Evolutionary conservation across 2,113 vertebrate genomes (phyloP).

Genomic region (Brachypodius melanocephalos): DNA sequence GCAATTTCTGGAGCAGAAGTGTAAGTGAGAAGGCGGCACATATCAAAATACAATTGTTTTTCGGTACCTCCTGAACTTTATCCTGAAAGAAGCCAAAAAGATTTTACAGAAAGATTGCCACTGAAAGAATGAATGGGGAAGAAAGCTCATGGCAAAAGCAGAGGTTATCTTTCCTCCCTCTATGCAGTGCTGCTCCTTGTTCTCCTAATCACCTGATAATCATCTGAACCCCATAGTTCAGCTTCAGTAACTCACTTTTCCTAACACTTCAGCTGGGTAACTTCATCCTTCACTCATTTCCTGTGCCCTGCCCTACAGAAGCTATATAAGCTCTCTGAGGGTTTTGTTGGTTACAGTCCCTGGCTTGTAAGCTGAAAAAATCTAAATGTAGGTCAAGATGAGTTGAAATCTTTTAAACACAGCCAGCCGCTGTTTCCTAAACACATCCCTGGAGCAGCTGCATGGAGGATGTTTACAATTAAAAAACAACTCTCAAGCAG

Average conservation of each 20-base stretch:
- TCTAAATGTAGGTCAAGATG: constrained; percentile 38
- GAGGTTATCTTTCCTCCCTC: constrained; percentile 4
- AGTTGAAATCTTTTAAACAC: constrained; percentile 35
- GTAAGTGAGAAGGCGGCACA: not conserved
- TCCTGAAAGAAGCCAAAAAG: not conserved
- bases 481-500: not conserved
- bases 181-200: not conserved
- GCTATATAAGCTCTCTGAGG: constrained; percentile 21
- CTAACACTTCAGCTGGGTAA: constrained; percentile 45
- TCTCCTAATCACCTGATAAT: constrained; percentile 52
- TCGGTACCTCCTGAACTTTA: not conserved
- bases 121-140: not conserved
- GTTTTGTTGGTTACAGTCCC: not conserved
- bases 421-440: constrained; percentile 32
- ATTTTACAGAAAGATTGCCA: not conserved
- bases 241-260: constrained; percentile 33
- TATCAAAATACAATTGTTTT: not conserved
- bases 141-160: not conserved
- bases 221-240: constrained; percentile 31
- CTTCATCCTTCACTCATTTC: constrained; percentile 45
- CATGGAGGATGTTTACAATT: constrained; percentile 46
- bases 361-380: constrained; percentile 12
- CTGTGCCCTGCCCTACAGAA: constrained; percentile 38
- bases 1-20: not conserved
- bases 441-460: constrained; percentile 15